phyloP scores from a whole-genome alignment of 92 coral and sea anemone species.

The Umimayanthus chanpuru region DNA sequence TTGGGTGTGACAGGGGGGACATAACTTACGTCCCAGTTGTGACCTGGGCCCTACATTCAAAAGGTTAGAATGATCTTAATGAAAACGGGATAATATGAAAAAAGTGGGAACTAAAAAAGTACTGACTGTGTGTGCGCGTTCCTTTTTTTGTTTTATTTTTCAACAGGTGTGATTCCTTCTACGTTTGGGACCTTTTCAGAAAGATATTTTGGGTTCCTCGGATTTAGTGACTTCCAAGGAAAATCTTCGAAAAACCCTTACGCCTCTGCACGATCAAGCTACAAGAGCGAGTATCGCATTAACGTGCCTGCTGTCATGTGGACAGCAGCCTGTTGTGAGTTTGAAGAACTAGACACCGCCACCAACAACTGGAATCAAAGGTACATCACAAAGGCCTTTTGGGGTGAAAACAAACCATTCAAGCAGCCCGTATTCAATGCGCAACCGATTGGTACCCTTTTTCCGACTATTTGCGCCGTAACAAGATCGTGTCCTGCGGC shows the following conservation, averaged over 20 bases:
- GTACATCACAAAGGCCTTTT: conserved; percentile 10
- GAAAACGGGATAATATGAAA: neutral
- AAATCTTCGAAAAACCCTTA: neutral
- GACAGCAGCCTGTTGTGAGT: conserved; percentile 33
- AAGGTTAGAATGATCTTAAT: too few species aligned
- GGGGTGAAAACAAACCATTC: neutral
- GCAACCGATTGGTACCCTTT: neutral
- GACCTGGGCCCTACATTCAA: too few species aligned
- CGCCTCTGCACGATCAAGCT: neutral
- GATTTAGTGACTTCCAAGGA: conserved; percentile 11
- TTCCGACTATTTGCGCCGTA: neutral
- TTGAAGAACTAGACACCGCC: neutral
- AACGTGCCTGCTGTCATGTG: conserved; percentile 30
- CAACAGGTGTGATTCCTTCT: conserved; percentile 5
- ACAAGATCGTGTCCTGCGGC: neutral
- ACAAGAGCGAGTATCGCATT: conserved; percentile 13
- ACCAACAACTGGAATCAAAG: neutral
- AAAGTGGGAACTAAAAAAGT: neutral
- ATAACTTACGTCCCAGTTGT: too few species aligned
- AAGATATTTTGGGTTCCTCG: conserved; percentile 1
- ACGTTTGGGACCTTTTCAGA: neutral
- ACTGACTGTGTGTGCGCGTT: neutral
- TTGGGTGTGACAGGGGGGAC: too few species aligned
- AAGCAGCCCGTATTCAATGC: neutral
- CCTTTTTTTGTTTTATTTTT: neutral